Evolutionary conservation across 37 sponge, comb jelly and placozoan species (phyloP).

Genomic region (Theonella swinhoei): DNA sequence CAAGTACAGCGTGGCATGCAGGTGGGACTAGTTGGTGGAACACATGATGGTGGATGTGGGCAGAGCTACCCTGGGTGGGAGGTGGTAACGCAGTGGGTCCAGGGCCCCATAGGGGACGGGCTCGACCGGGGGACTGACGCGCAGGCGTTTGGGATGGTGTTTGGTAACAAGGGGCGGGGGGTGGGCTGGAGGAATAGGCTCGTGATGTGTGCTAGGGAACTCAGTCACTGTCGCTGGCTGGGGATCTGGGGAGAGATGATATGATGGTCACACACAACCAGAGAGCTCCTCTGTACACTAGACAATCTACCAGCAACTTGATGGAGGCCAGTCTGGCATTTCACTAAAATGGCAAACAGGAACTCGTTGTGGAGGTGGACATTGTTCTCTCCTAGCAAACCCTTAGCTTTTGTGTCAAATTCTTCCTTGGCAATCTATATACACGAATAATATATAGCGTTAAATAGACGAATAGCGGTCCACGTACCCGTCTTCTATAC

Average conservation of each 20-base stretch:
- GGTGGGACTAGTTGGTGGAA: too few relatives aligned
- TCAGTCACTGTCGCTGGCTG: not conserved
- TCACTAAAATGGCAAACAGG: constrained; percentile 83
- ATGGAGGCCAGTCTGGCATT: constrained; percentile 66
- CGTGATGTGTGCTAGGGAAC: not conserved
- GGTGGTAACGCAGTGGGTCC: constrained; percentile 24
- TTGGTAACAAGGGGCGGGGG: not conserved
- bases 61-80: constrained; percentile 9
- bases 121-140: not conserved
- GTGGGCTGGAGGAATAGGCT: not conserved
- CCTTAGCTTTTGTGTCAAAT: constrained; percentile 71
- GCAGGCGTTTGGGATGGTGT: not conserved
- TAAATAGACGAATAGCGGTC: too few relatives aligned
- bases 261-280: too few relatives aligned
- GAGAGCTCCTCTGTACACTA: too few relatives aligned
- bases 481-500: constrained; percentile 77
- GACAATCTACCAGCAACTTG: too few relatives aligned
- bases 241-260: not conserved
- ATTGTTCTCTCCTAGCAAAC: constrained; percentile 66
- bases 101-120: constrained; percentile 49
- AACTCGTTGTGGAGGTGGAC: constrained; percentile 89
- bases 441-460: not conserved
- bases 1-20: too few relatives aligned
- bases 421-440: constrained; percentile 84
- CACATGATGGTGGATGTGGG: too few relatives aligned